These are phyloP conservation scores for Phengaris alcon DNA, from an alignment of 2,888 invertebrate genomes.

Conservation along the genomic window DNA sequence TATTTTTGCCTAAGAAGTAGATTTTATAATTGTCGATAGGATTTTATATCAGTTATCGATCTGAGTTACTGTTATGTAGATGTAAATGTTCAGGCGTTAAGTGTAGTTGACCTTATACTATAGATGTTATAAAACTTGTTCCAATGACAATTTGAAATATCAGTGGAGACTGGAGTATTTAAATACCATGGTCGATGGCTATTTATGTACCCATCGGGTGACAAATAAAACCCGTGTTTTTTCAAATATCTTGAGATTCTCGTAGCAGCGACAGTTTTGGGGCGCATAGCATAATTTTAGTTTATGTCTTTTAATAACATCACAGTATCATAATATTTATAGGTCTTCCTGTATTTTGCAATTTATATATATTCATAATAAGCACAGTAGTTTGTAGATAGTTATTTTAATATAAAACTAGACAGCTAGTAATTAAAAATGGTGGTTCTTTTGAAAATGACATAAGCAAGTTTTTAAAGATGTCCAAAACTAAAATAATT, in stretches of 20 bases:
- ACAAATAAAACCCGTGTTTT: too few relatives aligned
- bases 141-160: background rate
- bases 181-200: too few relatives aligned
- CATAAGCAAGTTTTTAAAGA: background rate
- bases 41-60: constrained; percentile 1
- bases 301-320: constrained; percentile 43
- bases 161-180: background rate
- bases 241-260: too few relatives aligned
- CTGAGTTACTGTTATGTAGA: background rate
- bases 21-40: background rate
- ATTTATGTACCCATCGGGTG: too few relatives aligned
- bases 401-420: background rate
- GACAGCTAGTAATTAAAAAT: background rate
- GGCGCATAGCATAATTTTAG: constrained; percentile 37
- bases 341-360: background rate
- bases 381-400: background rate
- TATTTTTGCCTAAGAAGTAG: background rate
- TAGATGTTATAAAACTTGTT: background rate
- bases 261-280: background rate
- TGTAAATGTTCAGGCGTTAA: background rate
- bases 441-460: background rate
- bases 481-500: background rate
- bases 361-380: background rate
- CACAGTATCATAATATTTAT: constrained; percentile 45
- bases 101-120: background rate